Base-by-base conservation (phyloP, 2,797 vertebrate species). In the Loriculus beryllinus region DNA sequence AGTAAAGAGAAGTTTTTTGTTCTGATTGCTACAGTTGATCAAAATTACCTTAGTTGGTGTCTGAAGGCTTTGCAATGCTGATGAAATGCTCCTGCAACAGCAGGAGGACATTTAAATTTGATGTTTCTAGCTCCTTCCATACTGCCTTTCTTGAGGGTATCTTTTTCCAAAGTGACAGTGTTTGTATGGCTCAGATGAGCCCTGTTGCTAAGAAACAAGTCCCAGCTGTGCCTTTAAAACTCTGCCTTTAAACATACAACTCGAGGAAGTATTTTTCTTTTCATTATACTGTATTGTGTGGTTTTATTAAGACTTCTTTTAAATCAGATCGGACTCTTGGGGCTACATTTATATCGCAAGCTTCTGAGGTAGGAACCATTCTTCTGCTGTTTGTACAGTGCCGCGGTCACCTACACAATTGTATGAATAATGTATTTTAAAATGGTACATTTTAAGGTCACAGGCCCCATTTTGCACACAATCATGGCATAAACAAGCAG, bases 191-290 rank as follows among this genome's bases (percentile, higher is more conserved):
- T 96, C 79, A 91, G 90, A 97, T 88, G 96, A 95, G 96, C 80
- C 82, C 82, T 65, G 97, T 98, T 98, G 98, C 98, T 98, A 98
- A 97, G 97, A 97, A 97, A 98, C 98, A 91, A 96, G 88, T 83
- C 95, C 96, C 96, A 97, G 88, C 88, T 88, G 95, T 90, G 94
- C 91, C 96, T 97, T 97, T 93, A 95, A 96, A 97, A 93, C 85
- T 77, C 88, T 93, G 94, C 88, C 88, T 97, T 97, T 95, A 95
- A 97, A 95, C 86, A 95, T 75, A 96, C 40, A 92, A 94, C 92
- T 94, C 94, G 80, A 88, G 89, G 83, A 98, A 97, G 94, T 93
- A 82, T 71, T 96, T 92, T 92, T 86, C 90, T 97, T 94, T 94
- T 89, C 83, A 86, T 88, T 94, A 91, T 10, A 49, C 56, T 80